Percentiles rank a stretch among this genome's conserved stretches.
phyloP scores from a whole-genome alignment of 2,888 invertebrate species.

The Hirtodrosophila trivittata region DNA sequence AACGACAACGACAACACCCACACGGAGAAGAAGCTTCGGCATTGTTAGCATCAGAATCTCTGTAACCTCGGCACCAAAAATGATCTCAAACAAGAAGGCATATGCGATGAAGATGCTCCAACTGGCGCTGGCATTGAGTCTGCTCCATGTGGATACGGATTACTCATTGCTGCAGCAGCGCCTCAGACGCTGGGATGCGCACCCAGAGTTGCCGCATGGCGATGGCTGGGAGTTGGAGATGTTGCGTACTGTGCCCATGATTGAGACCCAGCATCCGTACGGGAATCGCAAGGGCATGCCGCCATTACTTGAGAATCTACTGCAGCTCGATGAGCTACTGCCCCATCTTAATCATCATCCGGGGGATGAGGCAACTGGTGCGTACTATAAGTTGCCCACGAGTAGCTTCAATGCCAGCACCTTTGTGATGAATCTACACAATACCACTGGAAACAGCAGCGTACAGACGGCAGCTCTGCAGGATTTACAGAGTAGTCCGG shows the following conservation, averaged over 20 bases:
- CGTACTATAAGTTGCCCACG: slow-evolving; percentile 55
- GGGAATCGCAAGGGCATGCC: slow-evolving; percentile 83
- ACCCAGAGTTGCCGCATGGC: slow-evolving; percentile 80
- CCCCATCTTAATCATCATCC: slow-evolving; percentile 31
- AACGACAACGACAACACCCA: slow-evolving; percentile 29
- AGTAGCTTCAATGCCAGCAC: slow-evolving; percentile 85
- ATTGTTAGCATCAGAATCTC: slow-evolving; percentile 10
- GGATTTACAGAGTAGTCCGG: slow-evolving; percentile 69
- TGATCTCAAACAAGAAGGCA: slow-evolving; percentile 92
- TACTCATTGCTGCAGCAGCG: slow-evolving; percentile 87
- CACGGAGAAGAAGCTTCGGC: slow-evolving; percentile 12
- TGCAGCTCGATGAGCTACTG: slow-evolving; percentile 88
- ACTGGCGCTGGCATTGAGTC: slow-evolving; percentile 91
- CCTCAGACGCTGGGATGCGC: slow-evolving; percentile 84
- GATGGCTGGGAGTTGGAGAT: slow-evolving; percentile 84
- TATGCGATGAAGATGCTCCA: slow-evolving; percentile 92
- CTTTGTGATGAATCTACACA: slow-evolving; percentile 86
- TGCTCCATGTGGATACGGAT: slow-evolving; percentile 91
- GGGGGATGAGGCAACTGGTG: slow-evolving; percentile 2
- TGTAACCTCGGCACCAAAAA: slow-evolving; percentile 79
- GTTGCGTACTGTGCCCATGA: slow-evolving; percentile 81
- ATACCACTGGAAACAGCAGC: slow-evolving; percentile 70
- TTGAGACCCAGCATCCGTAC: slow-evolving; percentile 82
- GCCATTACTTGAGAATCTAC: slow-evolving; percentile 83
- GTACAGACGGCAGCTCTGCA: slow-evolving; percentile 80